phyloP scores from a whole-genome alignment of 1,140 invertebrate genomes.

The Bombus confusus region DNA sequence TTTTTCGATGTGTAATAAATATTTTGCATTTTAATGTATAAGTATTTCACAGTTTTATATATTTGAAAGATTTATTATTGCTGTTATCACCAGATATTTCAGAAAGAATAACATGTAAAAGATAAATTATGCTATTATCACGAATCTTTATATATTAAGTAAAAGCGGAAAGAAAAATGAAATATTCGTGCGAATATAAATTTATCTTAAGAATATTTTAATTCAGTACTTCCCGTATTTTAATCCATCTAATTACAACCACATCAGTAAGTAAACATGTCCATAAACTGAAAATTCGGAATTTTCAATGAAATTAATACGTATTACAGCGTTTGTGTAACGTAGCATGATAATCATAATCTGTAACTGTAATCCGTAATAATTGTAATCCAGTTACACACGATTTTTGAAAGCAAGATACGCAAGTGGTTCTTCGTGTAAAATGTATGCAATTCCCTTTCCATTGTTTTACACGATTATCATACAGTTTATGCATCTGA shows the following conservation, averaged over 20 bases:
- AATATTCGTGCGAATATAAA: neutral
- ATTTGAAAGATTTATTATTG: neutral
- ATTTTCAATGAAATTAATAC: neutral
- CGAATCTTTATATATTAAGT: neutral
- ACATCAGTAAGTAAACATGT: neutral
- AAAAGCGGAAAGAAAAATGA: neutral
- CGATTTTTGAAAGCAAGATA: neutral
- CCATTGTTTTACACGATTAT: slow-evolving; percentile 11
- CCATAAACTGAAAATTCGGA: neutral
- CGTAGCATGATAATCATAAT: neutral
- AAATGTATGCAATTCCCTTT: slow-evolving; percentile 23
- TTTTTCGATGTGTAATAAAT: neutral
- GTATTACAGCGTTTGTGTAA: too few species aligned
- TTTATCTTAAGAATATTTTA: neutral
- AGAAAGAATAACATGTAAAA: neutral
- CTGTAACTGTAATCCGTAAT: neutral
- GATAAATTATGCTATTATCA: neutral
- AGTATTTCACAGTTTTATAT: neutral
- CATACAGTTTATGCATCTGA: neutral
- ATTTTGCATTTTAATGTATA: neutral
- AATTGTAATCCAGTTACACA: neutral
- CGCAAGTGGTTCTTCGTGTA: slow-evolving; percentile 15
- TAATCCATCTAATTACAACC: neutral
- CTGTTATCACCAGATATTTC: neutral
- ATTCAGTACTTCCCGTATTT: neutral